Evolutionary conservation across 2,113 vertebrate genomes (phyloP).

Genomic region (Theropithecus gelada): DNA sequence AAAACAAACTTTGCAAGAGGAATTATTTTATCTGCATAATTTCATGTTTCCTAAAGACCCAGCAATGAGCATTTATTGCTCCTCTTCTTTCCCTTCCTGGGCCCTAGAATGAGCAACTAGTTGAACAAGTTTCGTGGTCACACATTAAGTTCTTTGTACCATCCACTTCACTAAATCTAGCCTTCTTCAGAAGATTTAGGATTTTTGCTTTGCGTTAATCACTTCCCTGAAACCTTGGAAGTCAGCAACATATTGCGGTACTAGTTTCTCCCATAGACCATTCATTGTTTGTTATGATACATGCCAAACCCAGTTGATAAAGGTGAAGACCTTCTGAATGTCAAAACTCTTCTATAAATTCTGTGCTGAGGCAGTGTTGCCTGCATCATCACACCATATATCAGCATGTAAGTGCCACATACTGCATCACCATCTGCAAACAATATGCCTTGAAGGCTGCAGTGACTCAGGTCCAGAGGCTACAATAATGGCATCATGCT

Average conservation of each 20-base stretch:
- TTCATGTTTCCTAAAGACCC: not conserved
- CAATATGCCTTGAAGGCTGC: not conserved
- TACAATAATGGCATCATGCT: not conserved
- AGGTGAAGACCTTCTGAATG: conserved; percentile 64
- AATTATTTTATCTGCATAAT: not conserved
- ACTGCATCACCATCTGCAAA: conserved; percentile 6
- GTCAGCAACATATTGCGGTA: conserved; percentile 43
- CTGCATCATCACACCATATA: conserved; percentile 6
- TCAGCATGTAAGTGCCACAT: not conserved
- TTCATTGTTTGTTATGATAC: conserved; percentile 63
- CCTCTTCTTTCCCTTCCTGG: not conserved
- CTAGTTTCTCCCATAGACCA: not conserved
- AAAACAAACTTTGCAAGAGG: not conserved
- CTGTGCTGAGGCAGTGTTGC: not conserved
- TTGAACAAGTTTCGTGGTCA: not conserved
- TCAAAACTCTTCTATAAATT: conserved; percentile 66
- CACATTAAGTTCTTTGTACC: not conserved
- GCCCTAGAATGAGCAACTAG: not conserved
- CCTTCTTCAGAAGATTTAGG: conserved; percentile 57
- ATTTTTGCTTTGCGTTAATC: conserved; percentile 44
- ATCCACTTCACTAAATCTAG: conserved; percentile 25
- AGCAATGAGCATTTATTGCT: not conserved
- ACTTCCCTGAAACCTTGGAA: conserved; percentile 58
- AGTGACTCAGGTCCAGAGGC: not conserved
- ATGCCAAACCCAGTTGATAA: conserved; percentile 55